These are phyloP conservation scores for Potamarius usumacintae DNA, from an alignment of 2,113 vertebrate species.

Conservation along the genomic window DNA sequence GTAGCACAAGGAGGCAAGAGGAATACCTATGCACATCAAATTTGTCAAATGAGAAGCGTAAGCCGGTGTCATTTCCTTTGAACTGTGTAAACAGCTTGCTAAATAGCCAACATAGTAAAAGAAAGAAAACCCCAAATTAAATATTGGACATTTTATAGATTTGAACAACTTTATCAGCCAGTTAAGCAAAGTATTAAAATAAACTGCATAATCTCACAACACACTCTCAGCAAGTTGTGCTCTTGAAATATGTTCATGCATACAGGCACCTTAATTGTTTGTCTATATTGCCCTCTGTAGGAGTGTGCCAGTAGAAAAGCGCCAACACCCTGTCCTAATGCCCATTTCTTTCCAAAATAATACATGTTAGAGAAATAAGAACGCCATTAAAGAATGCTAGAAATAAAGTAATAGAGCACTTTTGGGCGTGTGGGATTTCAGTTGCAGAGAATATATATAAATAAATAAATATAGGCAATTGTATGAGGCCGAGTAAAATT, in stretches of 20 bases:
- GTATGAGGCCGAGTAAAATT: too few relatives aligned
- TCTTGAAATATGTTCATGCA: neutral
- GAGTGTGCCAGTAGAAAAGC: too few relatives aligned
- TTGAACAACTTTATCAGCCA: neutral
- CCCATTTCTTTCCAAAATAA: too few relatives aligned
- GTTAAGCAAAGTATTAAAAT: neutral
- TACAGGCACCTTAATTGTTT: neutral
- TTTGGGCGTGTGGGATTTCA: neutral
- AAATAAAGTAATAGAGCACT: neutral
- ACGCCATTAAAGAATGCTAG: too few relatives aligned
- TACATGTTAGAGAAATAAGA: too few relatives aligned
- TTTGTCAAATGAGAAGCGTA: neutral
- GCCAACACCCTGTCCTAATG: too few relatives aligned
- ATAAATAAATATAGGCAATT: too few relatives aligned
- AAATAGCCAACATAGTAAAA: neutral
- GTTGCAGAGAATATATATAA: too few relatives aligned
- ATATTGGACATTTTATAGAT: neutral
- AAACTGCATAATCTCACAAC: neutral
- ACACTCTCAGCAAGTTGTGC: neutral
- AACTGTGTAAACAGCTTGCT: neutral
- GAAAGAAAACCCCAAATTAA: neutral
- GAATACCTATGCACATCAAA: neutral
- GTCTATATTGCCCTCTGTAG: too few relatives aligned
- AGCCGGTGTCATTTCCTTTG: neutral
- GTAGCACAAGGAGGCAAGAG: neutral